Conservation (phyloP, 2,888 invertebrate genomes). For the Hydrotaea diabolus region DNA sequence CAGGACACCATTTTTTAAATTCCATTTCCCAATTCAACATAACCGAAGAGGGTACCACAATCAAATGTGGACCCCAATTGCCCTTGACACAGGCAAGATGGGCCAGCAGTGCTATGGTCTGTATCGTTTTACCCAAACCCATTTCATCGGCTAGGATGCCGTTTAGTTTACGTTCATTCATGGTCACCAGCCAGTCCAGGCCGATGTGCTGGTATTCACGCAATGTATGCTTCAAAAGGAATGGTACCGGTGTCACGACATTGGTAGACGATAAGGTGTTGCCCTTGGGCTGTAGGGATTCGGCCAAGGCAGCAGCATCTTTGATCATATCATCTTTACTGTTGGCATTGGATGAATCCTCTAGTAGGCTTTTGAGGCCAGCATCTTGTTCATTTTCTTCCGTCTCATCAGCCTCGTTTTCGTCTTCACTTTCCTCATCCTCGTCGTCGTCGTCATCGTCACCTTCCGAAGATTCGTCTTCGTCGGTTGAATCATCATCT, state of each 20-base stretch:
- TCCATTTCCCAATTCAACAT: slow-evolving; percentile 99
- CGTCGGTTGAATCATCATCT: slow-evolving; percentile 74
- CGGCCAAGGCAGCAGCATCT: slow-evolving; percentile 95
- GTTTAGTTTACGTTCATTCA: slow-evolving; percentile 96
- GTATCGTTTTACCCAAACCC: slow-evolving; percentile 98
- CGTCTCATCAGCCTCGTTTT: slow-evolving; percentile 77
- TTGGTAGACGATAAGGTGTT: slow-evolving; percentile 97
- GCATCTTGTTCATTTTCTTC: slow-evolving; percentile 80
- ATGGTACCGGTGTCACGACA: slow-evolving; percentile 96
- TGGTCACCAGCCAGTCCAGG: slow-evolving; percentile 97
- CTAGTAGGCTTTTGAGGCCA: slow-evolving; percentile 83
- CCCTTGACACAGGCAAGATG: slow-evolving; percentile 93
- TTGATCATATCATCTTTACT: slow-evolving; percentile 89
- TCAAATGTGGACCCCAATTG: slow-evolving; percentile 99
- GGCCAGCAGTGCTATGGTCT: slow-evolving; percentile 96
- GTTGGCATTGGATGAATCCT: slow-evolving; percentile 75
- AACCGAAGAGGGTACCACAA: slow-evolving; percentile 99
- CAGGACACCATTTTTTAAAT: slow-evolving; percentile 99
- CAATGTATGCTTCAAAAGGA: slow-evolving; percentile 92
- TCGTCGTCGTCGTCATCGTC: slow-evolving; percentile 73
- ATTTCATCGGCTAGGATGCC: slow-evolving; percentile 98
- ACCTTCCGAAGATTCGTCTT: slow-evolving; percentile 69
- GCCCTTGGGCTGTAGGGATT: slow-evolving; percentile 98
- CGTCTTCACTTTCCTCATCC: slow-evolving; percentile 76
- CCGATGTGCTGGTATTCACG: slow-evolving; percentile 98